phyloP scores from a whole-genome alignment of 2,797 vertebrate genomes.

The Lophotriccus pileatus region DNA sequence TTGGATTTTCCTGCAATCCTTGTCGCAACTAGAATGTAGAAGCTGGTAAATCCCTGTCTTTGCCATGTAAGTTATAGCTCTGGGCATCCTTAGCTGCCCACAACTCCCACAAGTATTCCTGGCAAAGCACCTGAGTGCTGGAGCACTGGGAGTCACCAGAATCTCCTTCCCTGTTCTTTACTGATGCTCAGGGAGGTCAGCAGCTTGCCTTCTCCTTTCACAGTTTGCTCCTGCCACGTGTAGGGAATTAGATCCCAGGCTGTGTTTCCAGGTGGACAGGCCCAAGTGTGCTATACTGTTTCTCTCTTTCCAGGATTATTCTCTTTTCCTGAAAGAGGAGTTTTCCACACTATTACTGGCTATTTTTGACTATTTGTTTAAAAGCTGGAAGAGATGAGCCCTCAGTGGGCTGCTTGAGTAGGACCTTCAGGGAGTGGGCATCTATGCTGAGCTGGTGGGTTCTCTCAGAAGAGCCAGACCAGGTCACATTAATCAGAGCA shows the following conservation, averaged over 20 bases:
- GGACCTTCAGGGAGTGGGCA: background rate
- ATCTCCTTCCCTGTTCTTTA: background rate
- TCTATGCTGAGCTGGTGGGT: background rate
- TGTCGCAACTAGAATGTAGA: background rate
- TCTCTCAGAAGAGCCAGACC: background rate
- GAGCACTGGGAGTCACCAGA: background rate
- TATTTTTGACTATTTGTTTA: background rate
- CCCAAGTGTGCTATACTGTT: background rate
- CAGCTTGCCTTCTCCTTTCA: background rate
- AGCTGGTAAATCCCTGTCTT: background rate
- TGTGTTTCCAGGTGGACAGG: background rate
- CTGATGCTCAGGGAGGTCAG: background rate
- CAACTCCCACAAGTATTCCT: background rate
- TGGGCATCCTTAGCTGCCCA: background rate
- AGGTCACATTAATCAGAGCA: background rate
- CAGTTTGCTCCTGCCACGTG: background rate
- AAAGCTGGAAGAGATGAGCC: background rate
- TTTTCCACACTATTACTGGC: background rate
- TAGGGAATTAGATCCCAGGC: background rate
- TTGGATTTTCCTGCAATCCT: background rate
- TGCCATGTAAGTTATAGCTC: background rate
- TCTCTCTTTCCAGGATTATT: background rate
- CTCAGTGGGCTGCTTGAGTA: background rate
- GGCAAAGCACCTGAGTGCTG: fast-evolving
- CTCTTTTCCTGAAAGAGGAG: background rate